Conservation (phyloP, 1,140 invertebrate species). For the Apis mellifera region DNA sequence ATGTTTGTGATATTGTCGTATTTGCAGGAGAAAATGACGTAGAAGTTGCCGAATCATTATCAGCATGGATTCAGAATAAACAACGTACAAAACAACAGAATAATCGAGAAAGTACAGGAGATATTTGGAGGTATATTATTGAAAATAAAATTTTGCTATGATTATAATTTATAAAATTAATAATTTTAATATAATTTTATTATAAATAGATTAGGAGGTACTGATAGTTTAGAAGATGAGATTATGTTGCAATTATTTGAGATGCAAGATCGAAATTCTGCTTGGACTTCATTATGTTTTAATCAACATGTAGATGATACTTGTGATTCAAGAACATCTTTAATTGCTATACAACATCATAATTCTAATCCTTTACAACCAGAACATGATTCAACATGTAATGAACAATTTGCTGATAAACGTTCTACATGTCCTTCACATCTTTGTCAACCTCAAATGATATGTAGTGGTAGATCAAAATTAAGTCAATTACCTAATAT, state of each 20-base stretch:
- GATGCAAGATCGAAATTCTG: conserved; percentile 79
- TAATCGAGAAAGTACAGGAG: conserved; percentile 60
- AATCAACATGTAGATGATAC: conserved; percentile 70
- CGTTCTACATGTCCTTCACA: conserved; percentile 59
- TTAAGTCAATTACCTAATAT: conserved; percentile 43
- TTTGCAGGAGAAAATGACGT: conserved; percentile 87
- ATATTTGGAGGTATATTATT: conserved; percentile 66
- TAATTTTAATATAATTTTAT: not conserved
- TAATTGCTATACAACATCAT: conserved; percentile 63
- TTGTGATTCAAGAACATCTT: conserved; percentile 57
- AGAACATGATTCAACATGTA: conserved; percentile 63
- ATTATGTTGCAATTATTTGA: conserved; percentile 82
- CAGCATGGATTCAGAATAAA: conserved; percentile 74
- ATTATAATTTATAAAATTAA: not conserved
- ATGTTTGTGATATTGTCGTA: conserved; percentile 7
- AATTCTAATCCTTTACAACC: conserved; percentile 62
- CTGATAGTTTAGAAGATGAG: conserved; percentile 78
- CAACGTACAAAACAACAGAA: conserved; percentile 69
- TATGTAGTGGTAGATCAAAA: conserved; percentile 49
- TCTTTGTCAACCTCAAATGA: conserved; percentile 55
- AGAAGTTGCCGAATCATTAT: conserved; percentile 84
- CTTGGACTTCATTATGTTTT: conserved; percentile 70
- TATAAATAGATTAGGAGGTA: conserved; percentile 66
- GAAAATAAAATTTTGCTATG: not conserved
- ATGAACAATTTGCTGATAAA: conserved; percentile 60